A percentile compares a stretch with the other conserved stretches of the same genome.
Conservation (phyloP, 2,888 invertebrate genomes). For the Lasioglossum malachurum region DNA sequence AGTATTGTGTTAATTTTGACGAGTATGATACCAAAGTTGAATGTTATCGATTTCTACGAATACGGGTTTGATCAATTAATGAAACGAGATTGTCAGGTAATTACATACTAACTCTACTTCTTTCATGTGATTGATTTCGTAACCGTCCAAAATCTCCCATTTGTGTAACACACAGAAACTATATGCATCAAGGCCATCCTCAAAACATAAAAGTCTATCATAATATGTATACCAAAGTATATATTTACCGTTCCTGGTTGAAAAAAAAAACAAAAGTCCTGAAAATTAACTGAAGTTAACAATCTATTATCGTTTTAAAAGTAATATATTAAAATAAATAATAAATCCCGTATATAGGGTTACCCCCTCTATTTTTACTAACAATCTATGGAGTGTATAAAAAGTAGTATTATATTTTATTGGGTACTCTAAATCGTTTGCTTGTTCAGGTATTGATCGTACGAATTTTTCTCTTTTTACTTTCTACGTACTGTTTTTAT, state of each 20-base stretch:
- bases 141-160: conserved; percentile 39
- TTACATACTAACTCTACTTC: conserved; percentile 47
- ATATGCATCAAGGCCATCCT: conserved; percentile 73
- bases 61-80: conserved; percentile 52
- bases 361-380: conserved; percentile 71
- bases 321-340: conserved; percentile 68
- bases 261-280: conserved; percentile 42
- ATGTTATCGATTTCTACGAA: conserved; percentile 37
- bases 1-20: conserved; percentile 47
- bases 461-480: conserved; percentile 10
- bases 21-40: conserved; percentile 26
- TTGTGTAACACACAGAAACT: conserved; percentile 61
- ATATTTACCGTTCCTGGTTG: conserved; percentile 73
- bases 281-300: conserved; percentile 66
- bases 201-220: conserved; percentile 62
- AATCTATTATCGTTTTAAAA: conserved; percentile 66
- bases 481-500: conserved; percentile 27
- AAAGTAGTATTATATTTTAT: conserved; percentile 59
- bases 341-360: conserved; percentile 58
- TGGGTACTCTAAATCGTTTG: conserved; percentile 50
- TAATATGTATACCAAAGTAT: conserved; percentile 77
- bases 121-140: conserved; percentile 53
- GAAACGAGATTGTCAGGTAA: conserved; percentile 64
- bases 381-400: conserved; percentile 57
- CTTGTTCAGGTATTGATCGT: conserved; percentile 39